Conservation (phyloP, 2,113 vertebrate genomes). For the Carassius carassius region DNA sequence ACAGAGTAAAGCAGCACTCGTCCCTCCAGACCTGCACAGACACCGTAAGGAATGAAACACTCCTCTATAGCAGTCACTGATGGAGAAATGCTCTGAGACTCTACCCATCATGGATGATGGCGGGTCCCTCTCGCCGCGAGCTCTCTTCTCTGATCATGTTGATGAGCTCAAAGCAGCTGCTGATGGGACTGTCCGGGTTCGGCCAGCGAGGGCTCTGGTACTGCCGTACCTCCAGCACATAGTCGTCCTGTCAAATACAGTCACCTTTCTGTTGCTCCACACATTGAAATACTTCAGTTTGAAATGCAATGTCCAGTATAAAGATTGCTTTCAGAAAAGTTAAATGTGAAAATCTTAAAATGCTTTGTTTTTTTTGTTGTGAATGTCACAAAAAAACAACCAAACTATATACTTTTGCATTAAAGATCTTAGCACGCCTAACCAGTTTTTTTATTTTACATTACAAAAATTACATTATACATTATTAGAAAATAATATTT, state of each 20-base stretch:
- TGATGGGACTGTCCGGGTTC: slow-evolving; percentile 93
- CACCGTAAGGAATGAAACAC: background rate
- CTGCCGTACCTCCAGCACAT: slow-evolving; percentile 88
- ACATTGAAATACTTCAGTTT: background rate
- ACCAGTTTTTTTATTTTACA: background rate
- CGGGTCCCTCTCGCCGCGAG: slow-evolving; percentile 78
- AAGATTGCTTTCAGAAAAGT: background rate
- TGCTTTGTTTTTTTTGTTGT: background rate
- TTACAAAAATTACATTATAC: background rate
- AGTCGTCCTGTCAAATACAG: slow-evolving; percentile 78
- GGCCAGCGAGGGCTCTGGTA: slow-evolving; percentile 91
- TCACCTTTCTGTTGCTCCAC: background rate
- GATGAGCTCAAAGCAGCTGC: slow-evolving; percentile 92
- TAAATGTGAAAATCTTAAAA: background rate
- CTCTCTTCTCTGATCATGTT: slow-evolving; percentile 86
- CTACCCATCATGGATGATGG: slow-evolving; percentile 91
- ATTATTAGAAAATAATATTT: background rate
- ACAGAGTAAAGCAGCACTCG: slow-evolving; percentile 77
- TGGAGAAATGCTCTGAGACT: slow-evolving; percentile 39
- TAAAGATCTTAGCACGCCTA: background rate
- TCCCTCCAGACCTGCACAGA: slow-evolving; percentile 67
- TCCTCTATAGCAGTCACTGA: background rate
- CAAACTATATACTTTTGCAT: background rate
- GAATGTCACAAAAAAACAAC: background rate
- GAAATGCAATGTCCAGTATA: background rate